Percentiles rank a stretch among this genome's conserved stretches.
phyloP scores from a whole-genome alignment of 2,888 invertebrate genomes.

The Tetanocera ferruginea region DNA sequence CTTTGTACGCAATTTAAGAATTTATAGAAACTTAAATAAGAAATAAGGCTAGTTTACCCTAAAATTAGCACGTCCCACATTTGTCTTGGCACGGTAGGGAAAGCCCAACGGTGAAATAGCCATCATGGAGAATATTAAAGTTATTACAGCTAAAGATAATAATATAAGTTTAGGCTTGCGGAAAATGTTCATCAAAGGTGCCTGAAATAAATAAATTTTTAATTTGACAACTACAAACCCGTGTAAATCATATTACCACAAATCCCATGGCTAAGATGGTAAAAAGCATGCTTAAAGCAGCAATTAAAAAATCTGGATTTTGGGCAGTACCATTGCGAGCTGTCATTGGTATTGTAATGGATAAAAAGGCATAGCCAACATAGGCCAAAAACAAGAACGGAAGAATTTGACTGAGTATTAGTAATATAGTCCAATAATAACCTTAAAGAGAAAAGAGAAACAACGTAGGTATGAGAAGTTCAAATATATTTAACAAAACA shows the following conservation, averaged over 20 bases:
- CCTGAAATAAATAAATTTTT: constrained; percentile 48
- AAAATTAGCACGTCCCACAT: constrained; percentile 71
- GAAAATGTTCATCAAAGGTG: constrained; percentile 65
- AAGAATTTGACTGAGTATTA: constrained; percentile 66
- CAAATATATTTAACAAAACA: too few relatives aligned
- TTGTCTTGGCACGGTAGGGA: constrained; percentile 72
- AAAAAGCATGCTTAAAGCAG: constrained; percentile 63
- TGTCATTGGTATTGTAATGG: constrained; percentile 74
- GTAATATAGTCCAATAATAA: constrained; percentile 58
- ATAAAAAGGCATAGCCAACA: constrained; percentile 69
- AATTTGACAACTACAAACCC: background rate
- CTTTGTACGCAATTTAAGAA: too few relatives aligned
- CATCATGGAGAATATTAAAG: constrained; percentile 61
- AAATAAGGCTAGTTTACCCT: constrained; percentile 67
- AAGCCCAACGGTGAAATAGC: constrained; percentile 72
- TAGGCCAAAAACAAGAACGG: constrained; percentile 71
- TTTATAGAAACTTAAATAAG: too few relatives aligned
- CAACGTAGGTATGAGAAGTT: too few relatives aligned
- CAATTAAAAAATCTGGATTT: constrained; percentile 74
- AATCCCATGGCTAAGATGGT: constrained; percentile 64
- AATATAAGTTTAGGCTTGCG: constrained; percentile 59
- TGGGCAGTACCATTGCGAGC: constrained; percentile 71
- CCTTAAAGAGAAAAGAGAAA: constrained; percentile 51
- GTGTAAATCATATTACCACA: constrained; percentile 55
- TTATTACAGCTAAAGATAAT: constrained; percentile 53